Percentiles rank a stretch among this genome's conserved stretches.
Conservation (phyloP, 2,888 invertebrate species). For the Cabera pusaria region DNA sequence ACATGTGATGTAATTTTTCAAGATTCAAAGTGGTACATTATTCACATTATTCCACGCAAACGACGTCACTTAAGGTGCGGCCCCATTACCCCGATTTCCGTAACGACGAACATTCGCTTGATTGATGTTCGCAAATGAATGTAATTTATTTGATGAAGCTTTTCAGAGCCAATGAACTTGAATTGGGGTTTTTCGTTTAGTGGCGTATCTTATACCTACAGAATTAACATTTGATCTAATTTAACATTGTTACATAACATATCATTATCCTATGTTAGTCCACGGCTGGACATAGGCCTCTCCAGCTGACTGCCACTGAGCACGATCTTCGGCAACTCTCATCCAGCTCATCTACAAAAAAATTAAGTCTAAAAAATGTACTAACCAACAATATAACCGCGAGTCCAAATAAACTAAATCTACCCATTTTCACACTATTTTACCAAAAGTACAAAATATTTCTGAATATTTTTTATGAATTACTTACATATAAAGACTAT, state of each 20-base stretch:
- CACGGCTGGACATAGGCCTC: no score
- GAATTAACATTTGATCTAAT: no score
- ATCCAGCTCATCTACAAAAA: no score
- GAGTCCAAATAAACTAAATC: conserved; percentile 28
- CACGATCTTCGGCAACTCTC: no score
- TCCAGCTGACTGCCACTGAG: no score
- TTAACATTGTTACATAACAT: no score
- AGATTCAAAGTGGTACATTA: no score
- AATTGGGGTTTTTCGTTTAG: no score
- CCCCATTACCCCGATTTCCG: conserved; percentile 17
- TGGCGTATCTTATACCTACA: no score
- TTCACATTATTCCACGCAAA: conserved; percentile 12
- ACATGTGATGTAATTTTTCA: no score
- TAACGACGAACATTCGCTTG: conserved; percentile 16
- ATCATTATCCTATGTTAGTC: no score
- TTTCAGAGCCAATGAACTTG: conserved; percentile 11
- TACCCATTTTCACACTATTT: conserved; percentile 35
- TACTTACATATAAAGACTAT: conserved; percentile 25
- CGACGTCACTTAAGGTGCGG: conserved; percentile 19
- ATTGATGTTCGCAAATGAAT: conserved; percentile 11
- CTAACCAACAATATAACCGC: conserved; percentile 43
- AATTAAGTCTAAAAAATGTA: conserved; percentile 28
- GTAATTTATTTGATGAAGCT: conserved; percentile 15
- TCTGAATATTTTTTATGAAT: conserved; percentile 8
- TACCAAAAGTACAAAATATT: conserved; percentile 27